Evolutionary conservation across 2,797 vertebrate genomes (phyloP).

Genomic region (Myotis pilosus): DNA sequence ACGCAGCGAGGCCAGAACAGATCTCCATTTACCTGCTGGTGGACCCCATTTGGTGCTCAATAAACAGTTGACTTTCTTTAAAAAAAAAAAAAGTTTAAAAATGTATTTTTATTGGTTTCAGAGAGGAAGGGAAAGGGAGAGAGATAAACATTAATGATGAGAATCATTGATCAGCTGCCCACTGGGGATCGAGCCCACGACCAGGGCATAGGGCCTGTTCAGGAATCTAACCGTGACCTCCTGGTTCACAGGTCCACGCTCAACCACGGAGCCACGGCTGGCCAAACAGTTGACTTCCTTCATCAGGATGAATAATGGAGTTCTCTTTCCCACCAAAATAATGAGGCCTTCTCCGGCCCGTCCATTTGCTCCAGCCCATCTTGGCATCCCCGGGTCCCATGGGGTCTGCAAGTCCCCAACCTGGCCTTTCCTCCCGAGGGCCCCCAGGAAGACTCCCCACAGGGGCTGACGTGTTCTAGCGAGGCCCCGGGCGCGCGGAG

Average conservation of each 20-base stretch:
- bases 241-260: no score
- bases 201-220: no score
- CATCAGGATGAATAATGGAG: background rate
- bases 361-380: background rate
- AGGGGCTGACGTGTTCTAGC: background rate
- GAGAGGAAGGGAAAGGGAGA: no score
- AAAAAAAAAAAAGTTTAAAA: no score
- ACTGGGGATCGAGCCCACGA: no score
- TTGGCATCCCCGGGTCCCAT: background rate
- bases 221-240: no score
- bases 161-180: no score
- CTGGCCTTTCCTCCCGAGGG: rapidly evolving
- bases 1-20: background rate
- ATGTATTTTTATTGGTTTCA: no score
- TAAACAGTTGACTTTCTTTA: background rate
- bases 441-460: no score
- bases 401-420: background rate
- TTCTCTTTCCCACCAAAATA: background rate
- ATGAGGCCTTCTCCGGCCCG: background rate
- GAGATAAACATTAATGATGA: no score
- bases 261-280: no score
- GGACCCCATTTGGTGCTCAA: background rate
- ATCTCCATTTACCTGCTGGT: background rate
- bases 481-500: no score
- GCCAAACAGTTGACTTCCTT: background rate